Evolutionary conservation across 23 tunicate species (phyloP), one percentile per base, ranked within the genome.

Genomic region (Trididemnum clinides): DNA sequence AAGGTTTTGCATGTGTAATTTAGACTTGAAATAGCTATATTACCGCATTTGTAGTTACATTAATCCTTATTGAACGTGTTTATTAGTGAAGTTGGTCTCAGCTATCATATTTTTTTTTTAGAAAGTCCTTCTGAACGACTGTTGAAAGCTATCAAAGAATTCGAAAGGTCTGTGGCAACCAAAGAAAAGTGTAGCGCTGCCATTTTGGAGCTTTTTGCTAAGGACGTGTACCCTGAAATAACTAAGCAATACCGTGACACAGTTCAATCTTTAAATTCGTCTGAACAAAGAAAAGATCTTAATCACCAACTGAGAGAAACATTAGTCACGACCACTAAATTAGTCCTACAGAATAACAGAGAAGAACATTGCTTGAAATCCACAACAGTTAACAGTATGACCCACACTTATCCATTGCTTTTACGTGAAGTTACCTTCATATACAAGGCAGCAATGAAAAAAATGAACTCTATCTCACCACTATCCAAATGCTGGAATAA

Each of bases 361-460:
- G 54, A 92, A 33, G 97, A 92, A 50, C 64, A 87, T 37, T 92
- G 91, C 50, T 81, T 87, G 0, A 87, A 72, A 28, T 74, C 97
- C 0, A 50, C 65, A 2, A 22, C 97, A 18, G 80, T 92, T 57
- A 87, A 70, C 88, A 85, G 83, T 22, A n/a, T 92, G 23, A 78
- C 81, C 25, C 97, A 87, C 64, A 83, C 71, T 1, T 92, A 92
- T 54, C 97, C 97, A 0, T 65, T 92, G 3, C 75, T 92, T 49
- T 51, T 92, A 33, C 88, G 85, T 2, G 97, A 92, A 58, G 69
- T 87, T 38, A 85, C 82, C 23, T 29, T 36, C 2, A 87, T 91
- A 91, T 91, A 92, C 85, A 39, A 33, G 21, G 66, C 59, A 29
- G 97, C 91, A 0, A 21, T 86, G 50, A 87, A 83, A 64, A 87